Base-by-base conservation (phyloP, 2,113 vertebrate species). In the Rhinolophus sinicus region DNA sequence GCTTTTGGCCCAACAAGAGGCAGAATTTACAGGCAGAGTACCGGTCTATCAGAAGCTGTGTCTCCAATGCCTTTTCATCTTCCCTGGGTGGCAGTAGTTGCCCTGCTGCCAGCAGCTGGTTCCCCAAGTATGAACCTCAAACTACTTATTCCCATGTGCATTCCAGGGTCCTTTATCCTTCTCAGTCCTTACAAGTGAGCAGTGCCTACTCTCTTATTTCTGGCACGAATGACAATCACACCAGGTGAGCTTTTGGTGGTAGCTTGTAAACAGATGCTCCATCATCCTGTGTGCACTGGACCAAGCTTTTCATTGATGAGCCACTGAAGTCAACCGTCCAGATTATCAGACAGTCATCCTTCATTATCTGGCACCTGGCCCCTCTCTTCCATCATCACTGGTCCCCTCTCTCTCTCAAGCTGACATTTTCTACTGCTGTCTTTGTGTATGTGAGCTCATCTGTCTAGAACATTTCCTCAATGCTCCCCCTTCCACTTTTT, bases 151-250 rank as follows among this genome's bases (percentile, higher is more conserved):
- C 47, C 69, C 54, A 81, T 28, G n/a, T 67, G 50, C 24, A 8
- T 47, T 44, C 58, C 86, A 84, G 65, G 8, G 54, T 72, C 84
- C 85, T 47, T 77, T 69, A 22, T 82, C 24, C 52, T 84, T 80
- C 54, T 69, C 19, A 22, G 40, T 80, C 64, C 52, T 95, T 80
- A 92, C 70, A 80, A 78, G 52, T 76, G 9, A 76, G n/a, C 70
- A 38, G 70, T 56, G 84, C 64, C 75, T 89, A 84, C 92, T 81
- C 90, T 94, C 76, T 72, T 81, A 54, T 88, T 96, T 93, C 80
- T 94, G 94, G 88, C 35, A 58, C 47, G 69, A 91, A 72, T 65
- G 75, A 65, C 18, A 93, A 83, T 78, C 78, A 87, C 87, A 93
- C 90, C 95, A 96, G 90, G 90, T 72, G 89, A 89, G 44, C 62